phyloP scores from a whole-genome alignment of 2,797 vertebrate species.

The Graptemys geographica region DNA sequence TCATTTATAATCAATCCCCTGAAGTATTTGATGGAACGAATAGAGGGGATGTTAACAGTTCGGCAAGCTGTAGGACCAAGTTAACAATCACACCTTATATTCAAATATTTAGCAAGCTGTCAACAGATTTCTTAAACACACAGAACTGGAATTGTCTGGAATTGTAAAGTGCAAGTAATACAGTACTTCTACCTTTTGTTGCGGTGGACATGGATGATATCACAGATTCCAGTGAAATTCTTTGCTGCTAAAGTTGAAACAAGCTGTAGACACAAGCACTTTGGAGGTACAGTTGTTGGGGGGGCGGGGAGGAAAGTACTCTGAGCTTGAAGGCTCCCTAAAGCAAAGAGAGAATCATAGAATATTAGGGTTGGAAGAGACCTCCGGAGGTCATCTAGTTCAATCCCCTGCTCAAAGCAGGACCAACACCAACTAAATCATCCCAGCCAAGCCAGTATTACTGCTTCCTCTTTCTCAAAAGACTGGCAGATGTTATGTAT shows the following conservation, averaged over 20 bases:
- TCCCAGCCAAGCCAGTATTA: neutral
- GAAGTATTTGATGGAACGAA: conserved; percentile 57
- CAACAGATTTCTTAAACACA: conserved; percentile 49
- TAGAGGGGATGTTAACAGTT: conserved; percentile 50
- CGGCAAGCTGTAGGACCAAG: conserved; percentile 48
- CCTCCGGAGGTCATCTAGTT: too few species aligned
- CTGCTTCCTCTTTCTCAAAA: conserved; percentile 48
- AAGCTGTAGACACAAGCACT: conserved; percentile 19
- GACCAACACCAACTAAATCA: too few species aligned
- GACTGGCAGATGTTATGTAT: conserved; percentile 11
- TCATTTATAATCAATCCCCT: conserved; percentile 46
- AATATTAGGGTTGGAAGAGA: too few species aligned
- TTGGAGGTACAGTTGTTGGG: conserved; percentile 36
- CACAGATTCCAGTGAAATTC: conserved; percentile 44
- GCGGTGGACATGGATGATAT: conserved; percentile 31
- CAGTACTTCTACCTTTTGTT: neutral
- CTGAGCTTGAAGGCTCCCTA: conserved; percentile 53
- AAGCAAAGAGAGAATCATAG: neutral
- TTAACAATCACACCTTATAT: conserved; percentile 43
- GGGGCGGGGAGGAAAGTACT: neutral
- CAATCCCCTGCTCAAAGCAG: too few species aligned
- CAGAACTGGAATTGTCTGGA: neutral
- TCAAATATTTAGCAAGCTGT: conserved; percentile 64
- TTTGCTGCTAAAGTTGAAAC: conserved; percentile 31
- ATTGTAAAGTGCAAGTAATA: conserved; percentile 29